Percentiles rank a stretch among this genome's conserved stretches.
Evolutionary conservation across 2,113 vertebrate species (phyloP).

Genomic region (Phylloscopus whistleri): DNA sequence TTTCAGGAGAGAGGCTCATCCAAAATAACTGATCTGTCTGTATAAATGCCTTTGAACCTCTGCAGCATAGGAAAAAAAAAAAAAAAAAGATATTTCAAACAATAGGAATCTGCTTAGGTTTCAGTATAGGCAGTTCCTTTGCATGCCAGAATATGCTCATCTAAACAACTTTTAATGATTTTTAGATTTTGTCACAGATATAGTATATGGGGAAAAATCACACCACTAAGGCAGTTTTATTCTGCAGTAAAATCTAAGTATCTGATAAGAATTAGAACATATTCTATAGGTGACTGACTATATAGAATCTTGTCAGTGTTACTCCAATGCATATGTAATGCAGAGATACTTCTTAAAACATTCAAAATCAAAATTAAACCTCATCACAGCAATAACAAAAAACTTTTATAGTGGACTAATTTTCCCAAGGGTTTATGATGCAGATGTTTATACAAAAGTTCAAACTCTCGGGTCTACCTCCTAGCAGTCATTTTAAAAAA

Average conservation of each 20-base stretch:
- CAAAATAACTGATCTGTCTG: not conserved
- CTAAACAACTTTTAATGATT: not conserved
- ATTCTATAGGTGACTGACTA: not conserved
- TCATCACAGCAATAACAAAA: not conserved
- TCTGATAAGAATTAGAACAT: not conserved
- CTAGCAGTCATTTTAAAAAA: not conserved
- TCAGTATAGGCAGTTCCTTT: not conserved
- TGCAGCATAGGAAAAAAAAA: not conserved
- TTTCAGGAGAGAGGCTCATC: not conserved
- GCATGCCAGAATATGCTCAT: not conserved
- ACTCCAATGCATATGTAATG: not conserved
- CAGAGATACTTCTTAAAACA: not conserved
- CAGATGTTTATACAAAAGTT: not conserved
- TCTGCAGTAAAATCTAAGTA: not conserved
- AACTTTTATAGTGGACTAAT: not conserved
- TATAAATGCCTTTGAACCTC: not conserved
- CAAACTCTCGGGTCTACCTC: not conserved
- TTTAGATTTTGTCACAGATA: not conserved
- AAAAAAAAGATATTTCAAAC: not conserved
- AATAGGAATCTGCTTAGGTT: not conserved
- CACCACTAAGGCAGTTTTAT: not conserved
- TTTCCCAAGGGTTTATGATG: not conserved
- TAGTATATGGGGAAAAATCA: not conserved
- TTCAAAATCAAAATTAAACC: not conserved
- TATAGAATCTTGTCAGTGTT: not conserved